Conservation (phyloP, 2,888 invertebrate species). For the Calliopum simillimum region DNA sequence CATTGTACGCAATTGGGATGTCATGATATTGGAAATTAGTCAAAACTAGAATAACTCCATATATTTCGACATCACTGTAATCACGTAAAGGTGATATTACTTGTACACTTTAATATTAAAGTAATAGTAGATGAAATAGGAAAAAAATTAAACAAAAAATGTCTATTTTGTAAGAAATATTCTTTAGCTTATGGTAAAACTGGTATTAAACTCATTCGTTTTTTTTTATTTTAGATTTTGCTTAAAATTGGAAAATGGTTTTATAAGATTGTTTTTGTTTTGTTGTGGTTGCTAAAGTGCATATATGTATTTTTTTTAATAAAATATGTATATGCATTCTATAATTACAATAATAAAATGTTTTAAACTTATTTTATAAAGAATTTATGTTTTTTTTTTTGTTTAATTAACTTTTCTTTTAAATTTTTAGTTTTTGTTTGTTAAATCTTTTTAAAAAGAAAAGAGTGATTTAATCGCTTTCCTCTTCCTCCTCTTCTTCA, state of each 20-base stretch:
- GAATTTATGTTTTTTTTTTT: not conserved
- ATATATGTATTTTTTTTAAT: constrained; percentile 54
- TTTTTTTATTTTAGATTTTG: constrained; percentile 38
- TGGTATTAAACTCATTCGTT: not conserved
- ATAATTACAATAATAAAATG: constrained; percentile 66
- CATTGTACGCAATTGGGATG: not conserved
- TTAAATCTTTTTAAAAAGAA: constrained; percentile 37
- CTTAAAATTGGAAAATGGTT: constrained; percentile 14
- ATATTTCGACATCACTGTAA: too few species aligned
- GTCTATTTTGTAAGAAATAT: too few species aligned
- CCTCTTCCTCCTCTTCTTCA: constrained; percentile 74
- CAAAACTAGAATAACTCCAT: too few species aligned
- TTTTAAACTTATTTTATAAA: constrained; percentile 61
- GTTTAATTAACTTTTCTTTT: constrained; percentile 3
- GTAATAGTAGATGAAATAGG: too few species aligned
- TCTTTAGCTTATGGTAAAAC: too few species aligned
- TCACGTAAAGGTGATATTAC: too few species aligned
- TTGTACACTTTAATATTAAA: too few species aligned
- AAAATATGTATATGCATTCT: constrained; percentile 59
- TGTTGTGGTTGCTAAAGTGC: constrained; percentile 47
- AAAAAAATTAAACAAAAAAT: too few species aligned
- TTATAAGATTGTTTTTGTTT: constrained; percentile 38
- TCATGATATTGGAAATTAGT: too few species aligned
- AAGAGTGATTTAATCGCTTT: constrained; percentile 71
- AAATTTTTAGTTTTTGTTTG: constrained; percentile 45